Evolutionary conservation across 2,888 invertebrate genomes (phyloP), one percentile per base, ranked within the genome.

Genomic region (Globia sparganii): DNA sequence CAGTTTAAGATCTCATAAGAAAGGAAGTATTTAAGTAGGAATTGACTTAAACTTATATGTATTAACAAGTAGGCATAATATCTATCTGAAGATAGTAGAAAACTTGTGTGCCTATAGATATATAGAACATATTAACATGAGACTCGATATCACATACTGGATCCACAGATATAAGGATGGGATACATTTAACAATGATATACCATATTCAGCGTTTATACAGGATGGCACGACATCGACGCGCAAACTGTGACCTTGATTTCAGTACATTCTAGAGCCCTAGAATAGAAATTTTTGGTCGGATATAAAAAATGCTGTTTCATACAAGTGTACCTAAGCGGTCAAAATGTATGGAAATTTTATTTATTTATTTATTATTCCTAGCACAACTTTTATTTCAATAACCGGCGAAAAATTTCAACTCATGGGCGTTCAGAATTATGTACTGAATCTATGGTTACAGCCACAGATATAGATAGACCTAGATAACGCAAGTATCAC

Each of bases 91-190:
- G 40, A 67, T 62, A 62, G 40, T 49, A 79, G 13, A 56, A 65
- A 69, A 72, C 71, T 69, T 49, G 66, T 43, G 56, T 53, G 34
- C 13, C 9, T 72, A 68, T 8, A 49, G 21, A 49, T 21, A 21
- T n/a, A 53, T 53, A 70, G 15, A 62, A 46, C 58, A n/a, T 58
- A 53, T 46, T 72, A 74, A 68, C 13, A 67, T 69, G 86, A 80
- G 80, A 87, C 83, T 85, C 68, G 13, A 74, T 75, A 80, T 78
- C 72, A 82, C 68, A 62, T 58, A 68, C 43, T 73, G 59, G 59
- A 69, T 56, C 65, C 70, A 72, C 68, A 59, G 31, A 37, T 70
- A 58, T n/a, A 40, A 71, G 53, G 58, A 64, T 40, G 37, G 64
- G 72, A 80, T 71, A 83, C 70, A 73, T 62, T 71, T 71, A 62